Conservation (phyloP, 2,888 invertebrate genomes). For the Meandrusa payeni region DNA sequence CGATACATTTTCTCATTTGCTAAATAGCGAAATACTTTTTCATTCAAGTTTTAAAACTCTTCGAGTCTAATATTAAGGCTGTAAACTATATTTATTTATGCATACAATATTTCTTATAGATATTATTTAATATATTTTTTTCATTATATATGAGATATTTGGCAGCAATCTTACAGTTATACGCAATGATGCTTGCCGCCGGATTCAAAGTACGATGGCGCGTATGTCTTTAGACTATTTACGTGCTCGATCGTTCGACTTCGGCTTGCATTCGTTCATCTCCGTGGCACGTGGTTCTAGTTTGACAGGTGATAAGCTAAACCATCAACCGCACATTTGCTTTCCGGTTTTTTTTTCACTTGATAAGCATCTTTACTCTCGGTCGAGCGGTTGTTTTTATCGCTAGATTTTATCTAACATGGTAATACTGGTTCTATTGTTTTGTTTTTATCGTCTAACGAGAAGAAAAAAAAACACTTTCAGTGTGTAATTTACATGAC, state of each 20-base stretch:
- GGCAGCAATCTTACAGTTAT: conserved; percentile 28
- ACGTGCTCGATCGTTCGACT: conserved; percentile 47
- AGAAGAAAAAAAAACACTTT: too few species aligned
- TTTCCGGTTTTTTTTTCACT: conserved; percentile 25
- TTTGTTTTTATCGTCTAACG: neutral
- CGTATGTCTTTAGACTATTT: conserved; percentile 65
- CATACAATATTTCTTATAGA: too few species aligned
- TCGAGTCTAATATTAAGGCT: too few species aligned
- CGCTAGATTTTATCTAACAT: conserved; percentile 1
- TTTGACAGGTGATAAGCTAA: conserved; percentile 50
- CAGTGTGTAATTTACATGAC: too few species aligned
- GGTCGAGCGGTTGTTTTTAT: neutral
- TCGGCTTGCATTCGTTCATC: conserved; percentile 49
- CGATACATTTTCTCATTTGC: conserved; percentile 23
- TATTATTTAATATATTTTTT: neutral
- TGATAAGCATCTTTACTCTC: neutral
- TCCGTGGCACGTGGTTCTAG: conserved; percentile 63
- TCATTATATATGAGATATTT: conserved; percentile 27
- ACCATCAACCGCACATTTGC: conserved; percentile 18
- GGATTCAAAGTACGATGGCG: conserved; percentile 40
- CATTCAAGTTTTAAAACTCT: neutral
- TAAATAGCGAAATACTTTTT: too few species aligned
- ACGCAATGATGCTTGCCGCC: conserved; percentile 30
- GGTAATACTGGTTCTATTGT: neutral
- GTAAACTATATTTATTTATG: too few species aligned